Percentiles rank a stretch among this genome's conserved stretches.
These are phyloP conservation scores for Pipistrellus pygmaeus DNA, from an alignment of 2,797 vertebrate species.

Conservation along the genomic window DNA sequence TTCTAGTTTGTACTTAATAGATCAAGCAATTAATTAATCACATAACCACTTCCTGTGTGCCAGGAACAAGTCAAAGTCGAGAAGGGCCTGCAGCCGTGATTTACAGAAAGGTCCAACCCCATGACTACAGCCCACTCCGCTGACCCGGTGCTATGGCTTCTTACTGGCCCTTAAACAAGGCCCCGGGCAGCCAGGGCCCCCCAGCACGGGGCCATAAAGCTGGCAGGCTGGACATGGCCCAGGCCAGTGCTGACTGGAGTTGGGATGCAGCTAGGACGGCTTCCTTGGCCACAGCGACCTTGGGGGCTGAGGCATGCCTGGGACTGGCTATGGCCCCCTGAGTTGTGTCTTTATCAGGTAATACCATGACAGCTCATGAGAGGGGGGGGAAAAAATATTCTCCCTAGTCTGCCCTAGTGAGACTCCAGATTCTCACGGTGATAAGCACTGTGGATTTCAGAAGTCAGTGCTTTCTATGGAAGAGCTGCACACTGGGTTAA, in stretches of 20 bases:
- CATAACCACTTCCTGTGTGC: background rate
- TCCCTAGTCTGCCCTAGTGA: no score
- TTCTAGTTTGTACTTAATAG: background rate
- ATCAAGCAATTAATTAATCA: background rate
- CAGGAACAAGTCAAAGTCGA: background rate
- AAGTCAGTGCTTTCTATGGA: background rate
- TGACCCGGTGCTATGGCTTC: background rate
- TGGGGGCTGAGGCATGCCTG: background rate
- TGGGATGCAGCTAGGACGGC: background rate
- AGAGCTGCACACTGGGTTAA: background rate
- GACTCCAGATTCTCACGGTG: no score
- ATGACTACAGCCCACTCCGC: background rate
- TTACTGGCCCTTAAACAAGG: background rate
- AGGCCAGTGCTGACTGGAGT: background rate
- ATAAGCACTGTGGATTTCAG: no score
- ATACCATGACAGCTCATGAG: background rate
- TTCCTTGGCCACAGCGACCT: accelerated
- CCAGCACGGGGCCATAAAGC: background rate
- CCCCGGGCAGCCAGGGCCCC: background rate
- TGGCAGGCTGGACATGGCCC: background rate
- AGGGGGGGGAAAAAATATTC: background rate
- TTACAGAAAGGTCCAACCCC: background rate
- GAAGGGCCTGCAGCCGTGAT: background rate
- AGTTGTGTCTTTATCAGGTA: background rate
- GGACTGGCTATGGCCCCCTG: accelerated